Conservation (phyloP, 2,797 vertebrate species). For the Eurystomus glaucurus region DNA sequence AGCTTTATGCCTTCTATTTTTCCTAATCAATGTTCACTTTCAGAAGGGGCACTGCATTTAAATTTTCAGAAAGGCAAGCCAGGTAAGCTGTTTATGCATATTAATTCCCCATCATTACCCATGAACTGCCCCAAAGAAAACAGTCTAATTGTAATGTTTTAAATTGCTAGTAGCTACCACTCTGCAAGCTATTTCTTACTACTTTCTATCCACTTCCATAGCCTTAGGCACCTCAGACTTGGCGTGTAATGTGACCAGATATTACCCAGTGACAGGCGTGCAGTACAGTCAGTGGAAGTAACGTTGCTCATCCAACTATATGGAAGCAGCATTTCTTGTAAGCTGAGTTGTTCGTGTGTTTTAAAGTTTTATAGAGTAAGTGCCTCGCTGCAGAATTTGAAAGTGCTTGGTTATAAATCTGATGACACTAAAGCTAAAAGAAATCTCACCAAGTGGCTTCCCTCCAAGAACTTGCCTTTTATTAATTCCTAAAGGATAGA, state of each 20-base stretch:
- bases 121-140: slow-evolving; percentile 40
- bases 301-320: neutral
- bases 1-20: neutral
- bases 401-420: slow-evolving; percentile 63
- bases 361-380: slow-evolving; percentile 55
- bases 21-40: neutral
- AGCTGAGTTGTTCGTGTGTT: slow-evolving; percentile 42
- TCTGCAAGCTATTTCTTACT: neutral
- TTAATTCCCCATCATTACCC: slow-evolving; percentile 37
- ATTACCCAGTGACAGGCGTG: neutral
- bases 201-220: neutral
- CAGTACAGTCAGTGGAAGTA: neutral
- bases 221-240: slow-evolving; percentile 16
- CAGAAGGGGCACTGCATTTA: neutral
- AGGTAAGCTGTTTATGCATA: neutral
- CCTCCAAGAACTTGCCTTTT: neutral
- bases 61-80: neutral
- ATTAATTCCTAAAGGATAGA: slow-evolving; percentile 24
- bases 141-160: slow-evolving; percentile 8
- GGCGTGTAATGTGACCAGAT: neutral
- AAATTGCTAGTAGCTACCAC: slow-evolving; percentile 10
- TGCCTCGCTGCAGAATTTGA: slow-evolving; percentile 51
- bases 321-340: slow-evolving; percentile 9
- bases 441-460: slow-evolving; percentile 34
- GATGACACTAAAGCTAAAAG: slow-evolving; percentile 52